Evolutionary conservation across 1,140 invertebrate species (phyloP).

Genomic region (Triops longicaudatus): DNA sequence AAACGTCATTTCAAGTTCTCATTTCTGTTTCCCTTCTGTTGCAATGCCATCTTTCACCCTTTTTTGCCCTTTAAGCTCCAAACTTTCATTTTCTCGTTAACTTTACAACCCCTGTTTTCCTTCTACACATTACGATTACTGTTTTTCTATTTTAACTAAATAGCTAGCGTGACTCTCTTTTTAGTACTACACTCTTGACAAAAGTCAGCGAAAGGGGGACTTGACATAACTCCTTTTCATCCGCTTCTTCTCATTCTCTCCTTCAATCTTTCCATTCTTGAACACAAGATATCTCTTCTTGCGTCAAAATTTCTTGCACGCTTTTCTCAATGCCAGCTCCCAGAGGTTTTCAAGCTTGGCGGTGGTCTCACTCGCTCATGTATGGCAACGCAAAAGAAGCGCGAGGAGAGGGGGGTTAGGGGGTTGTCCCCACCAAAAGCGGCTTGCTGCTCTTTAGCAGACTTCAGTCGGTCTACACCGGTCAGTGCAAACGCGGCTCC

Average conservation of each 20-base stretch:
- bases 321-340: neutral
- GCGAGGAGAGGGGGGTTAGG: neutral
- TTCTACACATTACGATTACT: neutral
- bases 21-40: too few species aligned
- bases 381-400: too few species aligned
- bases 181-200: too few species aligned
- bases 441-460: neutral
- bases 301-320: neutral
- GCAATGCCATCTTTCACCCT: too few species aligned
- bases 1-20: too few species aligned
- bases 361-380: neutral
- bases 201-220: too few species aligned
- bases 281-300: neutral
- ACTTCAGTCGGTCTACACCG: slow-evolving; percentile 14
- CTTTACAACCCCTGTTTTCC: too few species aligned
- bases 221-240: neutral
- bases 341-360: neutral
- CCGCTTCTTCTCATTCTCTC: slow-evolving; percentile 17
- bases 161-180: too few species aligned
- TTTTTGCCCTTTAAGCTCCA: too few species aligned
- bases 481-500: neutral
- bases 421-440: neutral
- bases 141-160: neutral
- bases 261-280: neutral
- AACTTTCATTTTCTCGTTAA: slow-evolving; percentile 4